Evolutionary conservation across 2,113 vertebrate species (phyloP).

Genomic region (Pterophyllum scalare): DNA sequence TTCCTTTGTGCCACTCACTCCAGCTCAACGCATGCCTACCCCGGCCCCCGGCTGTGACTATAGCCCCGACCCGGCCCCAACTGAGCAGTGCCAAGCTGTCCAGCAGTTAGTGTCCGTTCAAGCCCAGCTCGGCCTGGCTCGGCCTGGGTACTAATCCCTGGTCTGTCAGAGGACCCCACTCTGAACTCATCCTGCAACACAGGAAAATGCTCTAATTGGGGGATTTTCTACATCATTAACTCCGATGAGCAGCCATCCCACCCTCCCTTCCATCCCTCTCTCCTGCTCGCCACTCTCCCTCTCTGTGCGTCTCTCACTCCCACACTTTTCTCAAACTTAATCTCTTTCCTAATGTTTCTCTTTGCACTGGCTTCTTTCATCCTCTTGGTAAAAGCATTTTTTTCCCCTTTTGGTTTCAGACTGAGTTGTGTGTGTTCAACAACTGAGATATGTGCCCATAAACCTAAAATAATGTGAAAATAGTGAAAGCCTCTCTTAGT

Average conservation of each 20-base stretch:
- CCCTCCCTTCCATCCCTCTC: slow-evolving; percentile 22
- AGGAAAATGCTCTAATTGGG: slow-evolving; percentile 86
- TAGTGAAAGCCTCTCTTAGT: not conserved
- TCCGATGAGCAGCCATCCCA: slow-evolving; percentile 75
- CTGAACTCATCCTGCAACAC: slow-evolving; percentile 84
- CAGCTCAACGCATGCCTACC: slow-evolving; percentile 77
- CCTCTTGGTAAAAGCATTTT: not conserved
- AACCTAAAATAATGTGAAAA: not conserved
- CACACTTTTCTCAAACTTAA: slow-evolving; percentile 57
- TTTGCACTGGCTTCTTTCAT: slow-evolving; percentile 34
- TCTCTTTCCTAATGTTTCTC: slow-evolving; percentile 43
- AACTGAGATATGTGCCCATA: not conserved
- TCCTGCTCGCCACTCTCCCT: slow-evolving; percentile 6
- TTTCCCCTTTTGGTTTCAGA: rapidly evolving
- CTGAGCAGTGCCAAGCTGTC: slow-evolving; percentile 72
- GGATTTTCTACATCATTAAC: slow-evolving; percentile 87
- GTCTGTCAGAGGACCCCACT: slow-evolving; percentile 77
- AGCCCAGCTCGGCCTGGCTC: slow-evolving; percentile 53
- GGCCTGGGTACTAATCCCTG: slow-evolving; percentile 77
- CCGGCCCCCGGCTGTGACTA: slow-evolving; percentile 61
- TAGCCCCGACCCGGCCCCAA: slow-evolving; percentile 53
- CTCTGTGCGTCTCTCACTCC: slow-evolving; percentile 28
- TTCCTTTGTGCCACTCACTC: slow-evolving; percentile 65
- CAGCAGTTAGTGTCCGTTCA: slow-evolving; percentile 71
- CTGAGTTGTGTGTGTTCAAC: not conserved